Base-by-base conservation (phyloP, 64 coral and sea anemone species). In the Exaiptasia diaphana region DNA sequence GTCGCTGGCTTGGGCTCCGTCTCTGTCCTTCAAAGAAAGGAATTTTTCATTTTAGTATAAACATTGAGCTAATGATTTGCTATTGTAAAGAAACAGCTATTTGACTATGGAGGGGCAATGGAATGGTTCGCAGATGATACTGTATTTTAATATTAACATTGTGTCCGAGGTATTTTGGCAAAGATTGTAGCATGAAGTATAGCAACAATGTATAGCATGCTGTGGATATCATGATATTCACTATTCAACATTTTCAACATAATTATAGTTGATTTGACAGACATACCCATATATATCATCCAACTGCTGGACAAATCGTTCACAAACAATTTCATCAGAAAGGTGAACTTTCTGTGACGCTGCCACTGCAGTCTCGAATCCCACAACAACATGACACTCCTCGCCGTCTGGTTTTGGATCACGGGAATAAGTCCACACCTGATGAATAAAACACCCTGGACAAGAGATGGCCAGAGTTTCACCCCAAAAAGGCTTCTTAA, bases 371-470 rank as follows among this genome's bases (percentile, higher is more conserved):
- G 82, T 86, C 71, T 90, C 31, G 50, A 97, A 97, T 25, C 94
- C 94, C 26, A 83, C 79, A 14, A 78, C 69, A 52, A 97, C 49
- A 68, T 97, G 79, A 76, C 85, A 97, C 25, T 85, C 70, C 3
- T 97, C 84, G 25, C 50, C 79, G 33, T 71, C 42, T 4, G 44
- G 57, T 35, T 46, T 35, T 18, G 84, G 75, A 24, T 92, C 80
- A 70, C 80, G 79, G 28, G 89, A 69, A 77, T 97, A 89, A 41
- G 90, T 89, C 94, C 94, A 97, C 74, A 97, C 79, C 85, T 97
- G 94, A 48, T 85, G 74, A 54, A 92, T 70, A 58, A 92, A 87
- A 2, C 89, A 79, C 12, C 43, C 21, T 1, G 73, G 67, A 39
- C 25, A 29, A 27, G 35, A 85, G 37, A 97, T 23, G 3, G 76